These are phyloP conservation scores for Endomychus coccineus DNA, from an alignment of 2,888 invertebrate species.

Conservation along the genomic window DNA sequence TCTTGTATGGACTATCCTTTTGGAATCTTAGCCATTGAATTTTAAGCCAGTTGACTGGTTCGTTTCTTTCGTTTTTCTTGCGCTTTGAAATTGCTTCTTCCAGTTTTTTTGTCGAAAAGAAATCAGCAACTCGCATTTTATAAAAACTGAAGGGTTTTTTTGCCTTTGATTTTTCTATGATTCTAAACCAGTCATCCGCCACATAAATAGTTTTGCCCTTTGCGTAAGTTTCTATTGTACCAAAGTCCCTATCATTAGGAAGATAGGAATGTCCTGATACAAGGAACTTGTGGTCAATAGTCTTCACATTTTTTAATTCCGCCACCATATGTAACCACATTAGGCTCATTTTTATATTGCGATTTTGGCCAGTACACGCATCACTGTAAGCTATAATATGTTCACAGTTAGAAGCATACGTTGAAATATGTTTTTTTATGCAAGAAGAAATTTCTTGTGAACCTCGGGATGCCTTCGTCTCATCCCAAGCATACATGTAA, in stretches of 20 bases:
- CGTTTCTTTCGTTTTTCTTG: slow-evolving; percentile 15
- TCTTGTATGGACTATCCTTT: slow-evolving; percentile 14
- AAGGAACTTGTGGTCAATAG: slow-evolving; percentile 10
- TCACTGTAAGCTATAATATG: slow-evolving; percentile 10
- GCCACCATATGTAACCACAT: slow-evolving; percentile 15
- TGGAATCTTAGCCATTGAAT: slow-evolving; percentile 20
- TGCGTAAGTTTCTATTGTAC: no score
- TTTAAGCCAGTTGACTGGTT: slow-evolving; percentile 19
- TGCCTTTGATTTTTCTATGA: slow-evolving; percentile 1
- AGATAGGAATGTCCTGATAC: slow-evolving; percentile 9
- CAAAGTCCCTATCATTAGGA: slow-evolving; percentile 16
- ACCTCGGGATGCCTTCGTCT: slow-evolving; percentile 9
- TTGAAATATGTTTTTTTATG: slow-evolving; percentile 8
- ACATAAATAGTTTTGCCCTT: no score
- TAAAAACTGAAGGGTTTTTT: no score
- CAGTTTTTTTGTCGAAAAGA: slow-evolving; percentile 14
- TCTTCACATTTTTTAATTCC: slow-evolving; percentile 15
- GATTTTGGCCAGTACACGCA: slow-evolving; percentile 12
- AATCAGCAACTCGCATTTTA: slow-evolving; percentile 18
- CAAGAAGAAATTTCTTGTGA: slow-evolving; percentile 11
- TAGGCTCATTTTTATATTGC: slow-evolving; percentile 8
- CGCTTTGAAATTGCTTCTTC: slow-evolving; percentile 17
- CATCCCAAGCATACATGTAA: slow-evolving; percentile 12
- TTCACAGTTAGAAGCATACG: no score
- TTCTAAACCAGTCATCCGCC: slow-evolving; percentile 1